Evolutionary conservation across 1,140 invertebrate species (phyloP).

Genomic region (Bombus waltoni): DNA sequence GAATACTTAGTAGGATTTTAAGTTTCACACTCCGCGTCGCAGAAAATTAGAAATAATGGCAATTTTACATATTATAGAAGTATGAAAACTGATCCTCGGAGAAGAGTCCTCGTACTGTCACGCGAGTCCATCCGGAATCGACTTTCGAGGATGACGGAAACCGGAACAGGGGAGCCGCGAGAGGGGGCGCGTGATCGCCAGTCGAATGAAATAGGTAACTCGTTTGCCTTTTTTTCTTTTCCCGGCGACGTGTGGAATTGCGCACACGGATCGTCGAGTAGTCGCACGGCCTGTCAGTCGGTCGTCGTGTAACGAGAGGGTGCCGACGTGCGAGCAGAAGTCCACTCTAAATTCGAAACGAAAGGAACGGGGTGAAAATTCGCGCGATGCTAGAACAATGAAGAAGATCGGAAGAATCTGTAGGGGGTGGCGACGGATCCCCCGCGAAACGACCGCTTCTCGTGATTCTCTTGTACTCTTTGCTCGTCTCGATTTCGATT

Average conservation of each 20-base stretch:
- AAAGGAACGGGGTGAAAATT: conserved; percentile 66
- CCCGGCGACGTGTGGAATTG: not conserved
- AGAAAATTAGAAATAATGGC: not conserved
- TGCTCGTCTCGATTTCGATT: conserved; percentile 24
- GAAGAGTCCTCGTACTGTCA: not conserved
- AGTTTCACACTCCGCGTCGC: too few relatives aligned
- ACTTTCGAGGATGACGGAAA: conserved; percentile 3
- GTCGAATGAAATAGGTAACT: not conserved
- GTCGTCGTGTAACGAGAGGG: conserved; percentile 63
- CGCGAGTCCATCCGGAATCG: not conserved
- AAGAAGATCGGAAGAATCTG: not conserved
- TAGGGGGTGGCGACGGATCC: not conserved
- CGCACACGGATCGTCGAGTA: conserved; percentile 7
- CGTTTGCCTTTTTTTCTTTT: not conserved
- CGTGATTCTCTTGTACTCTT: conserved; percentile 55
- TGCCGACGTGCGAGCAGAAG: conserved; percentile 74
- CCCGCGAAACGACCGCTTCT: conserved; percentile 19
- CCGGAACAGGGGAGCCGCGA: conserved; percentile 19
- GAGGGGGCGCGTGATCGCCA: conserved; percentile 2
- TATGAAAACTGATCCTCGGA: not conserved
- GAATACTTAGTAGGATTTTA: not conserved
- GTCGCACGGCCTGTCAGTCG: conserved; percentile 41
- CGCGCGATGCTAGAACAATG: conserved; percentile 16
- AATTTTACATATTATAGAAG: not conserved
- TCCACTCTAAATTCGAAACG: conserved; percentile 82